phyloP scores from a whole-genome alignment of 2,888 invertebrate species.

The Tridacna crocea region DNA sequence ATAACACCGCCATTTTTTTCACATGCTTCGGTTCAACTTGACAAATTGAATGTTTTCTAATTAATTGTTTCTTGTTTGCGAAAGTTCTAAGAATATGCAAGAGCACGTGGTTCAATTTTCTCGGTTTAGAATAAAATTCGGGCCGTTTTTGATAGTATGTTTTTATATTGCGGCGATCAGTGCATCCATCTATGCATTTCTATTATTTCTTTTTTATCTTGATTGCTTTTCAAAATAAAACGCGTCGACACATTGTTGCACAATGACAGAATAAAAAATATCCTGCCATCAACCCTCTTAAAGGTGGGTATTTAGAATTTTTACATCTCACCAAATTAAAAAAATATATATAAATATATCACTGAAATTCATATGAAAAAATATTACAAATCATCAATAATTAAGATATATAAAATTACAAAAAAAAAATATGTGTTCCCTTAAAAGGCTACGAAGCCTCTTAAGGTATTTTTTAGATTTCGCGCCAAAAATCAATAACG shows the following conservation, averaged over 20 bases:
- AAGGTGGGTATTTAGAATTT: no score
- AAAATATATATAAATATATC: no score
- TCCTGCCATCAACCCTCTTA: neutral
- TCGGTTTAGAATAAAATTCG: neutral
- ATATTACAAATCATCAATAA: no score
- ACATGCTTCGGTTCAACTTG: neutral
- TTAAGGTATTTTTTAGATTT: no score
- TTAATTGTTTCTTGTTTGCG: slow-evolving; percentile 6
- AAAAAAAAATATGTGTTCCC: no score
- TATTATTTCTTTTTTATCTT: neutral
- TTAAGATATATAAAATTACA: no score
- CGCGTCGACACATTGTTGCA: neutral
- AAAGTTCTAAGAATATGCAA: no score
- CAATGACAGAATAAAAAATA: neutral
- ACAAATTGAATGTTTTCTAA: slow-evolving; percentile 15
- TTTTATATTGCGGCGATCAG: neutral
- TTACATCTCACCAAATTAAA: no score
- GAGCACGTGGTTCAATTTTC: neutral
- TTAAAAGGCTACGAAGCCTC: no score
- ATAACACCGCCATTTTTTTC: neutral
- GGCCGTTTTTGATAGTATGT: neutral
- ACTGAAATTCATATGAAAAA: no score
- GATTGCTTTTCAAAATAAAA: neutral
- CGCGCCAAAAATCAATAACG: no score
- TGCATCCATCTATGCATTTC: neutral